Base-by-base conservation (phyloP, 2,113 vertebrate species). In the Sander vitreus region DNA sequence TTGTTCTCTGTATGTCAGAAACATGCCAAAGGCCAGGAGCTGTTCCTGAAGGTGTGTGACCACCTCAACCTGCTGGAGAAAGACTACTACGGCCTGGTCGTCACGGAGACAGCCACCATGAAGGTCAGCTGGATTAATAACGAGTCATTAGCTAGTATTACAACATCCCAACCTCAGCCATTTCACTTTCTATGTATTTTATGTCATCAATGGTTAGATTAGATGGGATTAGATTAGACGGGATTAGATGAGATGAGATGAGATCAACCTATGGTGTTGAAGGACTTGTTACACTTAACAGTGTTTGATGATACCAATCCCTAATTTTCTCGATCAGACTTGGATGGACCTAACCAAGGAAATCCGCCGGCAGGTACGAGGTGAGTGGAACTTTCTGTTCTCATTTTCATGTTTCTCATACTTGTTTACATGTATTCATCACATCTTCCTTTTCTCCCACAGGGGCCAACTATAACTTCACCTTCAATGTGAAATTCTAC, bases 11-110 rank as follows among this genome's bases (percentile, higher is more conserved):
- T 85, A 14, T 80, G 92, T 8, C 92, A 99, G 98, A 99, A 99
- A 97, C 97, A 99, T 3, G 95, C 96, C 58, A 97, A 97, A 92
- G 98, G 98, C 19, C 97, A 98, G 85, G 98, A 99, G 57, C 92
- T 99, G 33, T 97, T 99, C 85, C 96, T 96, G 68, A 97, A 96
- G 91, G 98, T 99, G 45, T 99, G 98, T 12, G 97, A 98, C 76
- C 97, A 99, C 85, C 96, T 99, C 86, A 99, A 99, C 87, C 96
- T 99, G 74, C 92, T 99, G 91, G 98, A 99, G 93, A 97, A 97
- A 87, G 98, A 99, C 93, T 99, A 99, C 87, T 99, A 98, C 81
- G 97, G 96, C 8, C 93, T 99, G 83, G 96, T 96, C 67, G 90
- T 97, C 93, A 98, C 97, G 97, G 97, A 99, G 76, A 96, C 95